These are phyloP conservation scores for Dione vanillae DNA, from an alignment of 2,888 invertebrate species.

Conservation along the genomic window DNA sequence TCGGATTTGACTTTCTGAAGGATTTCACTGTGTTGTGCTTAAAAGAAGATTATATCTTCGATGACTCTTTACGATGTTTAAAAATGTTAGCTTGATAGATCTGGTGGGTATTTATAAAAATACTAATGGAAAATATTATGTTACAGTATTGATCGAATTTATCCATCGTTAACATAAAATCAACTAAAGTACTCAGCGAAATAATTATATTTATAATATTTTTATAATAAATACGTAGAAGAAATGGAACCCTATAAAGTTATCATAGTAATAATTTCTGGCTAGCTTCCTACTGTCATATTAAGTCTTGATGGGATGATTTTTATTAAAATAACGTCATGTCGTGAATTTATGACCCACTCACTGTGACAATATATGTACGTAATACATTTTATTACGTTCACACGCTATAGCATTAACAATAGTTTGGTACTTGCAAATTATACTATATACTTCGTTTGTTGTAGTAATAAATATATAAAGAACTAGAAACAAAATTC, in stretches of 20 bases:
- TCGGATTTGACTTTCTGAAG: not conserved
- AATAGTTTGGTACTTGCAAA: slow-evolving; percentile 4
- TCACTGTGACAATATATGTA: slow-evolving; percentile 22
- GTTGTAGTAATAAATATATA: not conserved
- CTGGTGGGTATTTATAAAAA: too few species aligned
- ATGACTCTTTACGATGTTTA: not conserved
- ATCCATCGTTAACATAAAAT: too few species aligned
- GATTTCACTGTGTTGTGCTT: not conserved
- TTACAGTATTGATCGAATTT: too few species aligned
- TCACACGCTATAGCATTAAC: slow-evolving; percentile 15
- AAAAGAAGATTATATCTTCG: not conserved
- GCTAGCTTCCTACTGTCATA: slow-evolving; percentile 1
- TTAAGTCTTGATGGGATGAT: slow-evolving; percentile 23
- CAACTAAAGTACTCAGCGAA: too few species aligned
- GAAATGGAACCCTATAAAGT: not conserved
- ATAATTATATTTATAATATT: too few species aligned
- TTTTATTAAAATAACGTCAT: slow-evolving; percentile 33
- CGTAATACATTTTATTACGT: slow-evolving; percentile 24
- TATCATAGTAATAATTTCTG: not conserved
- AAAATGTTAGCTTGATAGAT: not conserved
- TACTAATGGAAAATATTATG: too few species aligned
- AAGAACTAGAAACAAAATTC: not conserved
- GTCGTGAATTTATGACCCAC: slow-evolving; percentile 31
- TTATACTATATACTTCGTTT: not conserved
- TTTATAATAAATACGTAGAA: too few species aligned